These are phyloP conservation scores for Pterocles burchelli DNA, from an alignment of 2,113 vertebrate genomes.

Conservation along the genomic window DNA sequence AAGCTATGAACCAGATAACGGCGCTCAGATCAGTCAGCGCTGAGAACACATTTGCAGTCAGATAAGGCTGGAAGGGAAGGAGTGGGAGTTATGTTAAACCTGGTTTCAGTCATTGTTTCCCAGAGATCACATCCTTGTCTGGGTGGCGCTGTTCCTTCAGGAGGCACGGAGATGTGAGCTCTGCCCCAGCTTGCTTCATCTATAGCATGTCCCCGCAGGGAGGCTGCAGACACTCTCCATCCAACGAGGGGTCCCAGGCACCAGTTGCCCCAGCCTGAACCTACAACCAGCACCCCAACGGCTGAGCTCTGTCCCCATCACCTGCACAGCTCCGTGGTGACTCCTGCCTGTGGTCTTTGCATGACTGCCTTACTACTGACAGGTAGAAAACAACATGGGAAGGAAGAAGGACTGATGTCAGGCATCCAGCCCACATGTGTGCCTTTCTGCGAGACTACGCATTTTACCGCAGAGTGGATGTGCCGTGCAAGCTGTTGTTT, in stretches of 20 bases:
- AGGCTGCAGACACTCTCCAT: background rate
- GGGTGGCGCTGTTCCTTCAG: background rate
- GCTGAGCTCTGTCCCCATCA: background rate
- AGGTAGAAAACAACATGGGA: rapidly evolving
- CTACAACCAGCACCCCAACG: rapidly evolving
- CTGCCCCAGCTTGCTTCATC: rapidly evolving
- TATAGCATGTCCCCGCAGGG: rapidly evolving
- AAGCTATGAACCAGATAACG: background rate
- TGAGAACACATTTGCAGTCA: background rate
- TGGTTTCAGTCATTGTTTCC: background rate
- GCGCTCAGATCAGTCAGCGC: rapidly evolving
- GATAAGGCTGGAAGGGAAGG: background rate
- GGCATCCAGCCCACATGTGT: background rate
- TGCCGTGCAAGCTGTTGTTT: rapidly evolving
- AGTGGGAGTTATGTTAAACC: background rate
- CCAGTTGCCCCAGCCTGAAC: rapidly evolving
- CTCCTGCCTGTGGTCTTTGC: background rate
- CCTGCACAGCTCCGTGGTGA: background rate
- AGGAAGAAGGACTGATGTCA: background rate
- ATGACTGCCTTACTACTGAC: background rate
- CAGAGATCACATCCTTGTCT: rapidly evolving
- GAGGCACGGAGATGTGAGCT: rapidly evolving
- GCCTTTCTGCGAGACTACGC: background rate
- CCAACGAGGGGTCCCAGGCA: rapidly evolving
- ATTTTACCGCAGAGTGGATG: background rate